phyloP scores from a whole-genome alignment of 2,888 invertebrate species.

The Archips xylosteana region DNA sequence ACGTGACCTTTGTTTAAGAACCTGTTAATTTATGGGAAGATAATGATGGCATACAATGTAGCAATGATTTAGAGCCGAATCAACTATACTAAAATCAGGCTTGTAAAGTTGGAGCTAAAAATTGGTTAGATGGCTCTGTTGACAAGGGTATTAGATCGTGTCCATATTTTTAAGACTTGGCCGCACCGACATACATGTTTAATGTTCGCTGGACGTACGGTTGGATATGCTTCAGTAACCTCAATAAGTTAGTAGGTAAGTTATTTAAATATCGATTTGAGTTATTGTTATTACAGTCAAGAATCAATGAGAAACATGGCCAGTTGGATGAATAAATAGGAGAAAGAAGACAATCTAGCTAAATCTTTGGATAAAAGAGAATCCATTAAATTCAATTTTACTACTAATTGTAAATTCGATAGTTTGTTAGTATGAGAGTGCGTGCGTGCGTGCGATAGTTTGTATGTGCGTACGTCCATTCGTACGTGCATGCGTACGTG shows the following conservation, averaged over 20 bases:
- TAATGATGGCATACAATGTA: background rate
- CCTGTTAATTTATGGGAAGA: constrained; percentile 28
- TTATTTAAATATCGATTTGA: constrained; percentile 1
- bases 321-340: background rate
- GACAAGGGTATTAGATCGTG: background rate
- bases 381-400: too few species aligned
- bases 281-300: background rate
- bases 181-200: constrained; percentile 1
- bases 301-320: background rate
- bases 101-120: background rate
- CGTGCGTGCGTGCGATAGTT: too few species aligned
- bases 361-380: too few species aligned
- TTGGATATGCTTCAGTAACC: background rate
- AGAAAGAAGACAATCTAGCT: too few species aligned
- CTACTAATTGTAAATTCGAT: too few species aligned
- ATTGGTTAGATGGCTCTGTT: background rate
- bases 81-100: background rate
- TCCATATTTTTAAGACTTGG: background rate
- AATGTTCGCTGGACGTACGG: background rate
- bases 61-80: constrained; percentile 1
- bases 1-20: constrained; percentile 37
- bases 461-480: too few species aligned
- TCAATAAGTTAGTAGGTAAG: background rate
- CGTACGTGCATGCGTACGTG: too few species aligned
- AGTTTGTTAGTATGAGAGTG: too few species aligned